These are phyloP conservation scores for Drosophila lacertosa DNA, from an alignment of 1,140 invertebrate species.

Conservation along the genomic window DNA sequence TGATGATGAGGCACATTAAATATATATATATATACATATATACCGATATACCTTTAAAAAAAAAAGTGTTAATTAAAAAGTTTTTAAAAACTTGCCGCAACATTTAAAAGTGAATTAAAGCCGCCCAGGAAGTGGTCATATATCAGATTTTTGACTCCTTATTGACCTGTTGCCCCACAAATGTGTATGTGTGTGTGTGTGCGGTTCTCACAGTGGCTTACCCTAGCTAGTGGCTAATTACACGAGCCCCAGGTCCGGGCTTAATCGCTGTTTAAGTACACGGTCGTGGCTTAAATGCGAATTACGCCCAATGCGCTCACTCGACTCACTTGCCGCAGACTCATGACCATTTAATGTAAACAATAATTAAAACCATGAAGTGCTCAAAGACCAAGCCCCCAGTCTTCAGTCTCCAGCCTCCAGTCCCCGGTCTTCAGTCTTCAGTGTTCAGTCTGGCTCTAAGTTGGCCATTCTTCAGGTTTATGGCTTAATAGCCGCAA, in stretches of 20 bases:
- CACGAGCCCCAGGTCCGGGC: constrained; percentile 39
- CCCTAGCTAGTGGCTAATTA: constrained; percentile 51
- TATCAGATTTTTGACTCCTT: constrained; percentile 36
- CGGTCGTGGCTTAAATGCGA: constrained; percentile 74
- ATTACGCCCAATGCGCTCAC: constrained; percentile 73
- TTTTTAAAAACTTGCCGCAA: constrained; percentile 44
- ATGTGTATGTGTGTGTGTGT: constrained; percentile 32
- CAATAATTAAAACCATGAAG: constrained; percentile 74
- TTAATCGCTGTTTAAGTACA: constrained; percentile 80
- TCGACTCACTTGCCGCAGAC: constrained; percentile 49
- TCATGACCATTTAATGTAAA: constrained; percentile 82
- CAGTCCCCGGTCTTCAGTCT: background rate
- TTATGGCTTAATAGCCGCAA: constrained; percentile 77
- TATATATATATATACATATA: background rate
- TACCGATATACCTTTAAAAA: constrained; percentile 4
- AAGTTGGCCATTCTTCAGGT: constrained; percentile 25
- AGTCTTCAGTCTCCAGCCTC: background rate
- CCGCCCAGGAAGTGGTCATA: constrained; percentile 55
- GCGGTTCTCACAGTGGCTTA: constrained; percentile 59
- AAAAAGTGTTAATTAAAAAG: constrained; percentile 72
- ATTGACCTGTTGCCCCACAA: constrained; percentile 75
- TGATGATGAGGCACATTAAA: constrained; percentile 51
- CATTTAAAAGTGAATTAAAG: constrained; percentile 73
- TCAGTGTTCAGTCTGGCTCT: constrained; percentile 6
- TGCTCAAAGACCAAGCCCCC: constrained; percentile 29